A percentile compares a stretch with the other conserved stretches of the same genome.
These are phyloP conservation scores for Enteromius trimaculatus DNA, from an alignment of 2,797 vertebrate genomes.

Conservation along the genomic window DNA sequence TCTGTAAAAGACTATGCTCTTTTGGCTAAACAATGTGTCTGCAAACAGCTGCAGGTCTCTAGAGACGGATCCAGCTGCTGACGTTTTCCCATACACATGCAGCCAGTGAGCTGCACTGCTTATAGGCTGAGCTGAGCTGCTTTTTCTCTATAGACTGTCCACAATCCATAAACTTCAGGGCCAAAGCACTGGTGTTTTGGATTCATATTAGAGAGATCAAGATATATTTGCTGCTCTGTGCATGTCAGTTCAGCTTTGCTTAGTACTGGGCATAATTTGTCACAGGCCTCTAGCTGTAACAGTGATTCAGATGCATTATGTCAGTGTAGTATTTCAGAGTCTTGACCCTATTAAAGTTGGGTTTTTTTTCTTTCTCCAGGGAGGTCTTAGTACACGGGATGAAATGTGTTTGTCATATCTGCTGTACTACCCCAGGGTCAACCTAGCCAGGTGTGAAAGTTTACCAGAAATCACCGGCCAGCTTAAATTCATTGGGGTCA, in stretches of 20 bases:
- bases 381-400: conserved; percentile 85
- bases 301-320: conserved; percentile 17
- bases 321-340: neutral
- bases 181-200: conserved; percentile 47
- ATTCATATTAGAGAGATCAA: conserved; percentile 41
- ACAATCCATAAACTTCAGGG: conserved; percentile 37
- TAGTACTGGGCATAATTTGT: conserved; percentile 25
- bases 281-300: conserved; percentile 29
- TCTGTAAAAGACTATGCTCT: conserved; percentile 51
- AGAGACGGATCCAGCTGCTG: conserved; percentile 35
- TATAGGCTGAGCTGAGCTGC: conserved; percentile 11
- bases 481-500: conserved; percentile 87
- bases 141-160: conserved; percentile 47
- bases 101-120: conserved; percentile 34
- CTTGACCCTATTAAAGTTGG: conserved; percentile 1
- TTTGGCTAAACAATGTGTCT: conserved; percentile 55
- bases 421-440: conserved; percentile 86
- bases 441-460: conserved; percentile 86
- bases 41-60: conserved; percentile 49
- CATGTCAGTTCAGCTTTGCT: conserved; percentile 20
- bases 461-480: conserved; percentile 87
- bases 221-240: conserved; percentile 35
- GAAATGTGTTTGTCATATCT: conserved; percentile 90
- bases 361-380: conserved; percentile 74
- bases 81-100: conserved; percentile 41